These are phyloP conservation scores for Medauroidea extradentata DNA, from an alignment of 1,140 invertebrate species.

Conservation along the genomic window DNA sequence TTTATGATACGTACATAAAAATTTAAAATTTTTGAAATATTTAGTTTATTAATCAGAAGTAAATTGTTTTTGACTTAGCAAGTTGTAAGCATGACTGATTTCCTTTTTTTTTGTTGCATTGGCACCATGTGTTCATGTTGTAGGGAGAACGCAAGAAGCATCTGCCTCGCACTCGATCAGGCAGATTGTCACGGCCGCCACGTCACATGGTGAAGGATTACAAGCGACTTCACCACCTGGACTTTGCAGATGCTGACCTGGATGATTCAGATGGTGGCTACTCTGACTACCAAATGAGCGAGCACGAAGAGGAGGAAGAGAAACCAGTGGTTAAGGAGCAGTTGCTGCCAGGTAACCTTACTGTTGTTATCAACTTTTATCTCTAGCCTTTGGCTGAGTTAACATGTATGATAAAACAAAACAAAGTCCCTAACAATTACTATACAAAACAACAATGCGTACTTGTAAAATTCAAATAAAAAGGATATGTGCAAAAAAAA, in stretches of 20 bases:
- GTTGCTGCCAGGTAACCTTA: neutral
- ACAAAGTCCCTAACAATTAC: neutral
- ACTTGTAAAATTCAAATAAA: no score
- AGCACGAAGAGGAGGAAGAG: conserved; percentile 26
- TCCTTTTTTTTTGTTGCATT: no score
- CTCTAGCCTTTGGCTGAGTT: neutral
- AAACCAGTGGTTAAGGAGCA: conserved; percentile 8
- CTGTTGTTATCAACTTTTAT: neutral
- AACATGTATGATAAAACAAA: neutral
- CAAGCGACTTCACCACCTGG: conserved; percentile 57
- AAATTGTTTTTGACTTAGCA: no score
- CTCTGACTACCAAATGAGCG: conserved; percentile 52
- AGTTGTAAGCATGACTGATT: no score
- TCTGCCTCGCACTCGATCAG: conserved; percentile 55
- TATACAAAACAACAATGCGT: neutral
- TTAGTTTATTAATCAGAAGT: no score
- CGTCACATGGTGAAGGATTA: conserved; percentile 64
- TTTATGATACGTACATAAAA: no score
- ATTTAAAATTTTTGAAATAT: no score
- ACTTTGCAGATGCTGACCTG: conserved; percentile 54
- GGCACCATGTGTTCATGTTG: conserved; percentile 7
- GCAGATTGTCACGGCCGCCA: conserved; percentile 59
- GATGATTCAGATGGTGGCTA: conserved; percentile 64
- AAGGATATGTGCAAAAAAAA: no score
- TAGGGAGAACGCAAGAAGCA: conserved; percentile 55